These are phyloP conservation scores for Drosophila pectinifera DNA, from an alignment of 1,140 invertebrate genomes.

Conservation along the genomic window DNA sequence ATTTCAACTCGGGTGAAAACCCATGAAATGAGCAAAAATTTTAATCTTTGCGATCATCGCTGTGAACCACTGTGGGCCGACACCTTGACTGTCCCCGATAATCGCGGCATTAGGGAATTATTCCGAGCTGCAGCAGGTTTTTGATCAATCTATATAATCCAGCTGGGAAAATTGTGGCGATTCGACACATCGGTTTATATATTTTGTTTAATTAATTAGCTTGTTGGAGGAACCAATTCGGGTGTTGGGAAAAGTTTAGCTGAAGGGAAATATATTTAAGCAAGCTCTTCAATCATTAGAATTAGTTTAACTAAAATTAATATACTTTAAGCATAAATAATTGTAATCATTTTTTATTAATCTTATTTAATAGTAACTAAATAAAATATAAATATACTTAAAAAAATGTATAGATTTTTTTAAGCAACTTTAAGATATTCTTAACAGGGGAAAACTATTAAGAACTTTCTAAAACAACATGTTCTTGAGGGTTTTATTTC, in stretches of 20 bases:
- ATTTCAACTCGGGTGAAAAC: slow-evolving; percentile 35
- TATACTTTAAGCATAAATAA: background rate
- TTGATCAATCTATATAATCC: slow-evolving; percentile 27
- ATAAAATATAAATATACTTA: too few species aligned
- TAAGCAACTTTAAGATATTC: too few species aligned
- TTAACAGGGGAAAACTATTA: background rate
- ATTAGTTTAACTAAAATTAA: too few species aligned
- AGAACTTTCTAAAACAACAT: background rate
- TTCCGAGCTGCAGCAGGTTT: slow-evolving; percentile 45
- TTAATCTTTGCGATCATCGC: slow-evolving; percentile 40
- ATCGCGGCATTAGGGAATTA: slow-evolving; percentile 38
- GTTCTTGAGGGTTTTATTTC: too few species aligned
- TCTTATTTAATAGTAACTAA: too few species aligned
- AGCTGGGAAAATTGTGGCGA: slow-evolving; percentile 18
- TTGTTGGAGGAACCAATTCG: background rate
- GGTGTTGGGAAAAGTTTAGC: too few species aligned
- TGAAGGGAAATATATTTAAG: background rate
- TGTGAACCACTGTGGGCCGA: slow-evolving; percentile 41
- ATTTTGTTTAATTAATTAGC: background rate
- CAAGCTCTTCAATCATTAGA: too few species aligned
- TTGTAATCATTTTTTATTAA: too few species aligned
- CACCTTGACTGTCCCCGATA: slow-evolving; percentile 43
- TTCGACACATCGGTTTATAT: too few species aligned
- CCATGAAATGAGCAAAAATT: slow-evolving; percentile 74
- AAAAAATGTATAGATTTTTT: too few species aligned